These are phyloP conservation scores for Lasaia peninsularis DNA, from an alignment of 1,140 invertebrate species.

Conservation along the genomic window DNA sequence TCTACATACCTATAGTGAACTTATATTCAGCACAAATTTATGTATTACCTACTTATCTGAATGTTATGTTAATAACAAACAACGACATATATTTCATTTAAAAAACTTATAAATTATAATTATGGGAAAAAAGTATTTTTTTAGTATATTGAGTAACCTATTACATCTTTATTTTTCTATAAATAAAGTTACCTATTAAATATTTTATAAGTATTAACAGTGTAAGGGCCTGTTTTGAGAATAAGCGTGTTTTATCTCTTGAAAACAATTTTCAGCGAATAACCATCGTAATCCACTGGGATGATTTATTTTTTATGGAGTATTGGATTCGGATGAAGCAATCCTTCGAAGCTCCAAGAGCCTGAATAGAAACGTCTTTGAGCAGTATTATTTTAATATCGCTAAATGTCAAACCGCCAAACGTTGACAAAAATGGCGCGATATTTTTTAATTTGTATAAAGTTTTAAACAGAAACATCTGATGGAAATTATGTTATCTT, in stretches of 20 bases:
- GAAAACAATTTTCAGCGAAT: not conserved
- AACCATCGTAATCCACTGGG: not conserved
- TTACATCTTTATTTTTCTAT: not conserved
- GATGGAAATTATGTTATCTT: no score
- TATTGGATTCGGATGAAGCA: not conserved
- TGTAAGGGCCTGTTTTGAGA: not conserved
- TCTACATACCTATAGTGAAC: no score
- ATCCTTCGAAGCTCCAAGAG: not conserved
- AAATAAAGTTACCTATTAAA: not conserved
- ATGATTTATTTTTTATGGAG: not conserved
- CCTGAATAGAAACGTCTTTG: no score
- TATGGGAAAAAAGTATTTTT: not conserved
- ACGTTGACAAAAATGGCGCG: no score
- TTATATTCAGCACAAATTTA: no score
- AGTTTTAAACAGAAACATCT: no score
- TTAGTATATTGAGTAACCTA: not conserved
- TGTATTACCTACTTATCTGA: no score
- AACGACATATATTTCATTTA: no score
- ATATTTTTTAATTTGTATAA: no score
- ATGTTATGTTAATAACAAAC: no score
- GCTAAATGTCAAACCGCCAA: no score
- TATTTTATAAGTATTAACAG: not conserved
- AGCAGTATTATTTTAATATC: no score
- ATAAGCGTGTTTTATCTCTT: not conserved
- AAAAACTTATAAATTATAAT: not conserved